Percentiles rank a stretch among this genome's conserved stretches.
These are phyloP conservation scores for Acleris emargana DNA, from an alignment of 2,888 invertebrate genomes.

Conservation along the genomic window DNA sequence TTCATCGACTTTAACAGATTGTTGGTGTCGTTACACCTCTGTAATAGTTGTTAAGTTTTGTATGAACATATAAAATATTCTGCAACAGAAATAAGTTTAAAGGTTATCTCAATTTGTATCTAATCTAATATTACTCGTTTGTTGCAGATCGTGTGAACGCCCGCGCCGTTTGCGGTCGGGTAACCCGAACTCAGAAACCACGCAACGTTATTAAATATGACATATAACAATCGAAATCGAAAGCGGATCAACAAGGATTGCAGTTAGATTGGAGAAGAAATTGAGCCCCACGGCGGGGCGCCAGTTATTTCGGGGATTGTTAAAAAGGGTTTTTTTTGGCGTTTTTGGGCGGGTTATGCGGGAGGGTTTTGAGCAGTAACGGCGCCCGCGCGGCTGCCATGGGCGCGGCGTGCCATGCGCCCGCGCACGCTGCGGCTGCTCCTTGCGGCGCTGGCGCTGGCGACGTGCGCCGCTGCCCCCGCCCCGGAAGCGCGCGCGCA, in stretches of 20 bases:
- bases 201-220: conserved; percentile 52
- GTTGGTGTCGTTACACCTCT: too few relatives aligned
- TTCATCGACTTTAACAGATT: too few relatives aligned
- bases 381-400: conserved; percentile 80
- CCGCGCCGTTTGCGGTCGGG: conserved; percentile 62
- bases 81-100: not conserved
- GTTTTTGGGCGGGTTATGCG: conserved; percentile 59
- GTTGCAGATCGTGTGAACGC: conserved; percentile 72
- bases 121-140: conserved; percentile 36
- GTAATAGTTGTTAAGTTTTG: too few relatives aligned
- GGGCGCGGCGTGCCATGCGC: conserved; percentile 82
- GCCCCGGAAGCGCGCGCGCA: conserved; percentile 86
- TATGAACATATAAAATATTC: too few relatives aligned
- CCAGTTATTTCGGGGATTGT: conserved; percentile 28
- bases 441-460: conserved; percentile 80
- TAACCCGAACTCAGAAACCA: conserved; percentile 52
- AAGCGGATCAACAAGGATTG: conserved; percentile 31
- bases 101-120: conserved; percentile 7
- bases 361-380: conserved; percentile 73
- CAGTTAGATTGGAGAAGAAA: conserved; percentile 17
- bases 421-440: conserved; percentile 81
- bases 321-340: conserved; percentile 39
- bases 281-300: conserved; percentile 40
- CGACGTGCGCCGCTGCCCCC: conserved; percentile 79
- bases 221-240: conserved; percentile 36